Base-by-base conservation (phyloP, 2,888 invertebrate species). In the Pogonocherus hispidulus region DNA sequence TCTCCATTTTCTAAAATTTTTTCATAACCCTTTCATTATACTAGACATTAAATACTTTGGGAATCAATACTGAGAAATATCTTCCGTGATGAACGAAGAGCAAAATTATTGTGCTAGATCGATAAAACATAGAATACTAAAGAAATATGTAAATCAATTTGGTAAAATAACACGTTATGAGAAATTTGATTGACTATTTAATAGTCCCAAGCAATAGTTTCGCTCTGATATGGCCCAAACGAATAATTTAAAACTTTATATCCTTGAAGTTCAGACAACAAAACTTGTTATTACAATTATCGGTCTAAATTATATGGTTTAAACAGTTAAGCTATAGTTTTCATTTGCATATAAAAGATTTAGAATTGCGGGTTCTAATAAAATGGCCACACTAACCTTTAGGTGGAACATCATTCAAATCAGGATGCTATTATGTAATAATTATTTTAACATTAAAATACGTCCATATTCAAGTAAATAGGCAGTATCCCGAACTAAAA, bases 101-200 rank as follows among this genome's bases (percentile, higher is more conserved):
- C 55, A 41, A 71, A 71, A 71, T 67, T 69, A 69, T 69, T 71
- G 69, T 64, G 69, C 46, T 57, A 55, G 57, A 60, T 71, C 66
- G 65, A 67, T 67, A 69, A 52, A 63, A 49, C 32, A 14, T 22
- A 55, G 63, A 65, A 62, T 23, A 23, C 6, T 16, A 51, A 51
- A 64, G n/a, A 66, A 69, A 71, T 71, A 71, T 71, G 71, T 66
- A 69, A 71, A 71, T 71, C 56, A 47, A 14, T 35, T 52, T 59
- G 32, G 51, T 54, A n/a, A 73, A 74, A 71, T 74, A 72, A 73
- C 57, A 73, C 63, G 71, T 66, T 73, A 55, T 46, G 37, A 9
- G 62, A 64, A 67, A 55, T 71, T 70, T 69, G 73, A 73, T 71
- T 73, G 73, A 70, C 70, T 66, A 55, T 71, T 67, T 71, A 69